Conservation (phyloP, 2,113 vertebrate species). For the Prinia subflava region DNA sequence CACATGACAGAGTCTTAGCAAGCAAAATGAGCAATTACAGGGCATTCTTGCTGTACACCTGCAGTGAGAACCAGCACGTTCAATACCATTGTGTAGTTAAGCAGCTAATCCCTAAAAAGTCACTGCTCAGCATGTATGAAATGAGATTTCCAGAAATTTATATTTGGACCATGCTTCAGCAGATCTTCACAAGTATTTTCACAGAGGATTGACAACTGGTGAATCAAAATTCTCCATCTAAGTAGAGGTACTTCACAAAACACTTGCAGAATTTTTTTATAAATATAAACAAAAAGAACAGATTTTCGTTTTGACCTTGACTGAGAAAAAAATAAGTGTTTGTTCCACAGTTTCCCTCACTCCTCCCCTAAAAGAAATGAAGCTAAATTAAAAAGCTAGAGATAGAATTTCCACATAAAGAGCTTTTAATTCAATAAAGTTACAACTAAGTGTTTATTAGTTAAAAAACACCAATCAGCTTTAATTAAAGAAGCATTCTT, state of each 20-base stretch:
- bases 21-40: neutral
- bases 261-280: neutral
- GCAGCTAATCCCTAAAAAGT: constrained; percentile 27
- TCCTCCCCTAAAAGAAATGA: neutral
- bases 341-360: neutral
- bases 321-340: neutral
- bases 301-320: neutral
- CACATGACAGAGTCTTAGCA: neutral
- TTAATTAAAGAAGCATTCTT: neutral
- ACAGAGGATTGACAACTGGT: neutral
- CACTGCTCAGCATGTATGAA: constrained; percentile 4
- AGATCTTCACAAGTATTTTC: neutral
- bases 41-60: neutral
- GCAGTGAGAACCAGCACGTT: neutral
- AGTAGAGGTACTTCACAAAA: neutral
- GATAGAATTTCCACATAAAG: neutral
- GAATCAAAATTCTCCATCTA: neutral
- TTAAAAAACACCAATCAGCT: neutral
- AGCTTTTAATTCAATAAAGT: neutral
- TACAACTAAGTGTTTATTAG: neutral
- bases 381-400: neutral
- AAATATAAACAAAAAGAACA: neutral
- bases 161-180: neutral
- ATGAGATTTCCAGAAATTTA: constrained; percentile 19
- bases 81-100: neutral